These are phyloP conservation scores for Chiridota heheva DNA, from an alignment of 35 echinoderm and acorn worm species.

Conservation along the genomic window DNA sequence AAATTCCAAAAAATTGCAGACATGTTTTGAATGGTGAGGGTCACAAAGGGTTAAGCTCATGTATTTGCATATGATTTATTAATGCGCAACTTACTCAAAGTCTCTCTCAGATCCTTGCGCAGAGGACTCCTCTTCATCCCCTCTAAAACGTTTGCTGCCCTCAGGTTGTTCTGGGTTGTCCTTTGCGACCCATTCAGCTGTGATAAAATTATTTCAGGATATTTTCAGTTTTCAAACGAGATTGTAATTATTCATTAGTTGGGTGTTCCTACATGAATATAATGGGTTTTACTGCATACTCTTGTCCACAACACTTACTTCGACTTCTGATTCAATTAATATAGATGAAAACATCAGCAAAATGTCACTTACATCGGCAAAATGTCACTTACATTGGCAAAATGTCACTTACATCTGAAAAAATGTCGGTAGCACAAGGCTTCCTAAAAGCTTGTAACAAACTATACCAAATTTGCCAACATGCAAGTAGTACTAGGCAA, in stretches of 20 bases:
- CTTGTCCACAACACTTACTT: too few species aligned
- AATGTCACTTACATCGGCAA: too few species aligned
- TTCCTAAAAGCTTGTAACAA: too few species aligned
- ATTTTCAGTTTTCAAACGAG: background rate
- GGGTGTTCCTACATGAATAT: background rate
- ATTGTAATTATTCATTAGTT: background rate
- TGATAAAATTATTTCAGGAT: conserved; percentile 16
- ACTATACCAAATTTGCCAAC: too few species aligned
- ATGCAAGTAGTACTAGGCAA: too few species aligned
- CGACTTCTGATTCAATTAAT: too few species aligned
- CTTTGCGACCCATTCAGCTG: conserved; percentile 60
- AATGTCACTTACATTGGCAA: too few species aligned
- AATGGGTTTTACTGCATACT: too few species aligned
- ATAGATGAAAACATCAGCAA: too few species aligned
- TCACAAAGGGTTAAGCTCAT: background rate
- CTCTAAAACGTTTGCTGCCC: conserved; percentile 58
- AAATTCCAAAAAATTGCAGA: conserved; percentile 2
- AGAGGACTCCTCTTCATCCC: conserved; percentile 73
- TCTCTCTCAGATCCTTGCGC: conserved; percentile 90
- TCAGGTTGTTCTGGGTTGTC: conserved; percentile 46
- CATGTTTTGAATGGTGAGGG: background rate
- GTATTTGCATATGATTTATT: background rate
- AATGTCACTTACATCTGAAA: too few species aligned
- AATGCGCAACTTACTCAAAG: conserved; percentile 77
- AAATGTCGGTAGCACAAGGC: too few species aligned